phyloP scores from a whole-genome alignment of 1,140 invertebrate genomes.

The Vanessa tameamea region DNA sequence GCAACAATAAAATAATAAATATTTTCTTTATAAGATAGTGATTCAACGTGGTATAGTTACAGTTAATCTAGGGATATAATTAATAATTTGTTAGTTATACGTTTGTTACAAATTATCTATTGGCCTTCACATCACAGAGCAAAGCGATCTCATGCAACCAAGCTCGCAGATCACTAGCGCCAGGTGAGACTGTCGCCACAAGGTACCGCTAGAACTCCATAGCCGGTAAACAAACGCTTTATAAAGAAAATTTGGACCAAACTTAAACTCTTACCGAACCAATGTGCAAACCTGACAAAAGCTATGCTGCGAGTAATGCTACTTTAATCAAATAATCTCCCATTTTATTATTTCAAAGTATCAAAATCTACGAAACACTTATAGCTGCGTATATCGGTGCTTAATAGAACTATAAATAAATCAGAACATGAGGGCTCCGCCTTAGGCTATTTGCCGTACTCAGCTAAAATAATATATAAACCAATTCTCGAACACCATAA shows the following conservation, averaged over 20 bases:
- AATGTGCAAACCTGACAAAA: conserved; percentile 18
- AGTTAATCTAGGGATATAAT: conserved; percentile 72
- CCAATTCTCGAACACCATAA: not conserved
- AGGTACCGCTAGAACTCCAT: not conserved
- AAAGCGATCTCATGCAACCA: conserved; percentile 62
- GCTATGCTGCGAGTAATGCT: conserved; percentile 9
- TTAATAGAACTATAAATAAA: conserved; percentile 22
- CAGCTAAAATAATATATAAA: not conserved
- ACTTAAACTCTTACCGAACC: not conserved
- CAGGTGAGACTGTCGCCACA: not conserved
- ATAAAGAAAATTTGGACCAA: conserved; percentile 7
- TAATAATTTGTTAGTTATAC: conserved; percentile 72
- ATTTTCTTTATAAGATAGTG: conserved; percentile 66
- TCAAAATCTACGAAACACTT: conserved; percentile 33
- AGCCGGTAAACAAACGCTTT: not conserved
- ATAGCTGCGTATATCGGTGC: conserved; percentile 17
- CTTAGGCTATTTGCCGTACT: not conserved
- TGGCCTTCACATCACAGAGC: conserved; percentile 78
- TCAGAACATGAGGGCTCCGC: not conserved
- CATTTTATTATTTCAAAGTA: conserved; percentile 36
- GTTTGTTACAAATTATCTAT: conserved; percentile 77
- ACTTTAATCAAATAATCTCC: conserved; percentile 27
- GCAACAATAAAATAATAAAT: conserved; percentile 80
- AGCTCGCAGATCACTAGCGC: conserved; percentile 41
- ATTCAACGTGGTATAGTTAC: conserved; percentile 76